A percentile compares a stretch with the other conserved stretches of the same genome.
These are phyloP conservation scores for Caiman crocodilus DNA, from an alignment of 2,797 vertebrate species.

Conservation along the genomic window DNA sequence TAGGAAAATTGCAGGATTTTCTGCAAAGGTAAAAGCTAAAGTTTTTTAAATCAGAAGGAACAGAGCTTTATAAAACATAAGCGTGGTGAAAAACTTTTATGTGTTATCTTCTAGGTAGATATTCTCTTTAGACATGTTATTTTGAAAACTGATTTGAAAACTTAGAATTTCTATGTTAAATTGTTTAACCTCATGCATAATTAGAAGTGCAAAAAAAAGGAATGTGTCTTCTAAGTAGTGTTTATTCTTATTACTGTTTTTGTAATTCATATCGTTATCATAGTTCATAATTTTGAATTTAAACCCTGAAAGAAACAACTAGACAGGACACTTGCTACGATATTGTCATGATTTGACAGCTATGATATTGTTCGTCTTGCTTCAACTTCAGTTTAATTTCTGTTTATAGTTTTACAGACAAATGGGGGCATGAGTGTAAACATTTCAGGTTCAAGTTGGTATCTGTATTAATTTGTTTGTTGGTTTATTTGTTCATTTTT, in stretches of 20 bases:
- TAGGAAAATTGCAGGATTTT: background rate
- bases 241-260: background rate
- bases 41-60: background rate
- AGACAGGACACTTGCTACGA: background rate
- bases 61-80: background rate
- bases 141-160: background rate
- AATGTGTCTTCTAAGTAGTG: background rate
- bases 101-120: background rate
- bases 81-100: rapidly evolving
- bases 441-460: background rate
- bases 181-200: background rate
- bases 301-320: background rate
- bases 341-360: background rate
- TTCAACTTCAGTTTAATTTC: background rate
- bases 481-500: background rate
- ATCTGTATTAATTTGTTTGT: background rate
- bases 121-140: background rate
- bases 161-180: background rate
- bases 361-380: background rate
- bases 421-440: background rate
- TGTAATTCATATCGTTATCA: background rate
- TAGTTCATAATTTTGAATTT: background rate
- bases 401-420: background rate
- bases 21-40: background rate
- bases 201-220: background rate